Evolutionary conservation across 2,797 vertebrate genomes (phyloP).

Genomic region (Ctenochaetus hawaiiensis): DNA sequence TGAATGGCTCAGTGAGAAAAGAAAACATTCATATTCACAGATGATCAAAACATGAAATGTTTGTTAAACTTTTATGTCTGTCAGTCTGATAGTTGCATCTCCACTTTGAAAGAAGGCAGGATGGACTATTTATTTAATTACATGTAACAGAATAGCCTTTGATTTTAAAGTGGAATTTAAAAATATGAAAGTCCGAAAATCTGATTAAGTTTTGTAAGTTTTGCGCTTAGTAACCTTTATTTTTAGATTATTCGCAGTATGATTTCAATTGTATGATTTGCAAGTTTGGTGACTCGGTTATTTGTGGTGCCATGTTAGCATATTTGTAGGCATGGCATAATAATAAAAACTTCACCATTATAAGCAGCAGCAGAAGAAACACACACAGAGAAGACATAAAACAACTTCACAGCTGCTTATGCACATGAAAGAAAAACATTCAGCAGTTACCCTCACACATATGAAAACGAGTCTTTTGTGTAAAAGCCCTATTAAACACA

Average conservation of each 20-base stretch:
- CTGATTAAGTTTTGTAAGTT: background rate
- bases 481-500: background rate
- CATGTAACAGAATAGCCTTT: no score
- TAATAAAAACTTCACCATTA: background rate
- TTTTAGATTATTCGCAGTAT: background rate
- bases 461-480: conserved; percentile 2
- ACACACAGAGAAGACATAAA: background rate
- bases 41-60: background rate
- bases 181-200: no score
- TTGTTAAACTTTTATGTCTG: background rate
- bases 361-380: background rate
- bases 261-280: background rate
- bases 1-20: background rate
- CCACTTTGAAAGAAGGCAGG: background rate
- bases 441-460: background rate
- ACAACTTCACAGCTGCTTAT: background rate
- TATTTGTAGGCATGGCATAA: background rate
- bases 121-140: background rate
- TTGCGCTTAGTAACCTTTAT: background rate
- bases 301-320: background rate
- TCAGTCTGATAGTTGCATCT: background rate
- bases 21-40: background rate
- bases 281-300: background rate
- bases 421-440: background rate
- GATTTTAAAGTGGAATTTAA: no score